Conservation (phyloP, 1,140 invertebrate genomes). For the Augochlora pura region DNA sequence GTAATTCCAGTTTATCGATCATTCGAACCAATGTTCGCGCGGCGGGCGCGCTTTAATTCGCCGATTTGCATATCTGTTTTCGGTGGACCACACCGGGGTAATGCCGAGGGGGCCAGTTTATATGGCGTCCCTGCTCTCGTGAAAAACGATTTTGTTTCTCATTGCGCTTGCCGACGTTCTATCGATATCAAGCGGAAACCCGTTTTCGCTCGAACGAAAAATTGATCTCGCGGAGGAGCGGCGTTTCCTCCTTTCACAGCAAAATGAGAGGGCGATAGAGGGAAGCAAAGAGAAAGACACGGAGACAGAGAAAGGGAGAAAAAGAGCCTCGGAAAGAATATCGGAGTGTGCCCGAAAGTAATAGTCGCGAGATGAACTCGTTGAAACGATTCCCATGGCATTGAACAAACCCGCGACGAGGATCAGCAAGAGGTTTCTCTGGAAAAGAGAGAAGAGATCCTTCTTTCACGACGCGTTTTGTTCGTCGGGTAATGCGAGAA, state of each 20-base stretch:
- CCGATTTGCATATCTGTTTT: constrained; percentile 32
- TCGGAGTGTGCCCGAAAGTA: neutral
- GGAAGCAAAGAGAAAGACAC: too few relatives aligned
- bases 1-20: constrained; percentile 60
- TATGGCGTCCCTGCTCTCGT: neutral
- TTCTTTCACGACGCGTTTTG: neutral
- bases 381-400: neutral
- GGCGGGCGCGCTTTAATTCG: constrained; percentile 25
- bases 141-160: neutral
- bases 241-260: neutral
- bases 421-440: neutral
- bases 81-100: too few relatives aligned
- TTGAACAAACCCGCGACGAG: neutral
- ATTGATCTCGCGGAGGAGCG: constrained; percentile 6
- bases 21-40: constrained; percentile 57
- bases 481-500: neutral
- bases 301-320: too few relatives aligned
- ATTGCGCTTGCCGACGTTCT: too few relatives aligned
- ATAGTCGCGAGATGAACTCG: neutral
- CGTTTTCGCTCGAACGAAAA: constrained; percentile 1
- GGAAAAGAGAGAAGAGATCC: neutral
- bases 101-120: too few relatives aligned
- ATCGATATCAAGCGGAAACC: neutral
- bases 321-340: too few relatives aligned
- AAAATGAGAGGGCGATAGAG: too few relatives aligned